Evolutionary conservation across 2,888 invertebrate species (phyloP).

Genomic region (Kryphioiulus occultus): DNA sequence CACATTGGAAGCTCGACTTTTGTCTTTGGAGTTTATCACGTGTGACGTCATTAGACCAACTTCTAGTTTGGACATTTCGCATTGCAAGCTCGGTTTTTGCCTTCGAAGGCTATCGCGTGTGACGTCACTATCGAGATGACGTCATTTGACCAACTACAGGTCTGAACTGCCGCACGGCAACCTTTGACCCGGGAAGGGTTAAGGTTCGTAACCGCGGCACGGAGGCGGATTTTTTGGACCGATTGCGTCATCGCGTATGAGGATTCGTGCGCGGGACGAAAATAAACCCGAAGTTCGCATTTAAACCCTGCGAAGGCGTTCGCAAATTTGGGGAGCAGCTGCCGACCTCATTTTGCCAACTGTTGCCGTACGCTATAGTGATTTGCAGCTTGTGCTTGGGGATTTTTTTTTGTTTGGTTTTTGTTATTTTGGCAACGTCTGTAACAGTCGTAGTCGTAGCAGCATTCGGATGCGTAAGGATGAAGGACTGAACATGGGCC

Average conservation of each 20-base stretch:
- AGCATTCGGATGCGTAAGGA: background rate
- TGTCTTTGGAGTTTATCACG: too few relatives aligned
- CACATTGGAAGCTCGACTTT: too few relatives aligned
- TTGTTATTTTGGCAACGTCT: background rate
- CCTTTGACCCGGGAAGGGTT: background rate
- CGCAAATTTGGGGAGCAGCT: conserved; percentile 9
- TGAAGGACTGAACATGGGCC: background rate
- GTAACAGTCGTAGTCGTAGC: background rate
- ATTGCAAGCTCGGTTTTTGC: too few relatives aligned
- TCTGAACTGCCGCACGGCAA: background rate
- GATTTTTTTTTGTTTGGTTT: background rate
- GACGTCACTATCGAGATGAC: background rate
- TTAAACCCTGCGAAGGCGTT: conserved; percentile 32
- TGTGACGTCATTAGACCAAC: too few relatives aligned
- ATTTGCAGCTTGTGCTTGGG: conserved; percentile 22
- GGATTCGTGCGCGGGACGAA: background rate
- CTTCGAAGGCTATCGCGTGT: too few relatives aligned
- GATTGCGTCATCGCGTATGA: background rate
- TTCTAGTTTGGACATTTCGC: too few relatives aligned
- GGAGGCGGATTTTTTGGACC: background rate
- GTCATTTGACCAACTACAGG: background rate
- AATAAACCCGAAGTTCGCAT: background rate
- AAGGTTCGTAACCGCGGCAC: background rate
- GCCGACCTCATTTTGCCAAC: conserved; percentile 20
- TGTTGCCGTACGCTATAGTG: background rate